Percentiles rank a stretch among this genome's conserved stretches.
These are phyloP conservation scores for Geotrypetes seraphini DNA, from an alignment of 2,797 vertebrate species.

Conservation along the genomic window DNA sequence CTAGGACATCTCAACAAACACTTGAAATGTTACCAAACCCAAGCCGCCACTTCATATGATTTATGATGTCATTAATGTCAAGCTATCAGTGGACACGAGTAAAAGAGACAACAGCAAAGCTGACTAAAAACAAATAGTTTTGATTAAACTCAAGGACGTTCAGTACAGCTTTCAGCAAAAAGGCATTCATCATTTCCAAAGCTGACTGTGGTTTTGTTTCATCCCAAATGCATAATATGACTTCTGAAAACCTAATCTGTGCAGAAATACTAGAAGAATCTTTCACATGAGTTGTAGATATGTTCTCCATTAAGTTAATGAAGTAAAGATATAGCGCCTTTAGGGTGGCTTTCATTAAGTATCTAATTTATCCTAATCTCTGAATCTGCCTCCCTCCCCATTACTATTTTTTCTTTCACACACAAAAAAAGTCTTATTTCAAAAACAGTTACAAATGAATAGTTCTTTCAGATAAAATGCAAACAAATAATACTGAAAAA, in stretches of 20 bases:
- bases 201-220: conserved; percentile 66
- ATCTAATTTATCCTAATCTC: conserved; percentile 3
- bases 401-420: conserved; percentile 10
- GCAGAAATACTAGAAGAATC: conserved; percentile 27
- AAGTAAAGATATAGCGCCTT: background rate
- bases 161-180: conserved; percentile 88
- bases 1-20: conserved; percentile 63
- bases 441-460: no score
- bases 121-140: conserved; percentile 98
- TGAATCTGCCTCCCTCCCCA: conserved; percentile 8
- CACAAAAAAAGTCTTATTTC: no score
- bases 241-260: conserved; percentile 54
- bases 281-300: conserved; percentile 10
- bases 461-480: no score
- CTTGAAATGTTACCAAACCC: conserved; percentile 83
- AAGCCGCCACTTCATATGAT: conserved; percentile 84
- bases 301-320: conserved; percentile 10
- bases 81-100: conserved; percentile 96
- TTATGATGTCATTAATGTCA: conserved; percentile 98
- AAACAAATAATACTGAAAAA: no score
- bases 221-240: conserved; percentile 45
- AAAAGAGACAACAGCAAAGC: conserved; percentile 91
- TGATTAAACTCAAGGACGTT: conserved; percentile 99
- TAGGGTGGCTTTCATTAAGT: conserved; percentile 5
- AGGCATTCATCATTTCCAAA: conserved; percentile 93